Conservation (phyloP, 2,113 vertebrate genomes). For the Pseudopodoces humilis region DNA sequence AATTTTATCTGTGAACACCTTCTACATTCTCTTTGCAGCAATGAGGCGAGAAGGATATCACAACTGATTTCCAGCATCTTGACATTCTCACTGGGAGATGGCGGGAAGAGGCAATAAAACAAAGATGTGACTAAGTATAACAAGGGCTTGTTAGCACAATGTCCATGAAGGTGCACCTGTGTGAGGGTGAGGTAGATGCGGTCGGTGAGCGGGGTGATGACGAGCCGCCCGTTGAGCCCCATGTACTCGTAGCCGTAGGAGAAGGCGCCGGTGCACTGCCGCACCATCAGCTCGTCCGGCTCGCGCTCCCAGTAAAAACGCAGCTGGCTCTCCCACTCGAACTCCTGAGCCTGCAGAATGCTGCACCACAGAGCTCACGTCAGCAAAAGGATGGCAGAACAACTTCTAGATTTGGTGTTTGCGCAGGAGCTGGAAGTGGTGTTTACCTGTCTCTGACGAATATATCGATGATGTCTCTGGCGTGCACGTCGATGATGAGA, state of each 20-base stretch:
- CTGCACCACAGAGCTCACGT: constrained; percentile 54
- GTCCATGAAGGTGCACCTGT: constrained; percentile 74
- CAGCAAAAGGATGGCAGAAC: neutral
- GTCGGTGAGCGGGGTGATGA: constrained; percentile 95
- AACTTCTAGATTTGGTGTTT: rapidly evolving
- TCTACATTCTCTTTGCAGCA: neutral
- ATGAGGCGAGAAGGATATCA: neutral
- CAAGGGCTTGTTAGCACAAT: neutral
- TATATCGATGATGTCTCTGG: constrained; percentile 90
- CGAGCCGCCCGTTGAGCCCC: constrained; percentile 93
- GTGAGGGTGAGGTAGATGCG: constrained; percentile 96
- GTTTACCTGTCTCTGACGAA: constrained; percentile 86
- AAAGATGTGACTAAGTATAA: rapidly evolving
- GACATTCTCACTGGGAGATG: rapidly evolving
- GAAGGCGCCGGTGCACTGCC: constrained; percentile 91
- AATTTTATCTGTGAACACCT: neutral
- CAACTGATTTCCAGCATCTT: neutral
- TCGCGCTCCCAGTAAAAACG: constrained; percentile 91
- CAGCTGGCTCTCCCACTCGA: constrained; percentile 97
- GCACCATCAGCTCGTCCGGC: constrained; percentile 83
- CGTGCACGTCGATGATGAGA: constrained; percentile 96
- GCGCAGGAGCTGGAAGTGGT: rapidly evolving
- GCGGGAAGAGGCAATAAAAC: neutral
- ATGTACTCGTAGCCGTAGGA: constrained; percentile 97
- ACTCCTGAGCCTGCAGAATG: constrained; percentile 88